Evolutionary conservation across 2,797 vertebrate genomes (phyloP), one percentile per base, ranked within the genome.

Genomic region (Zenarchopterus dispar): DNA sequence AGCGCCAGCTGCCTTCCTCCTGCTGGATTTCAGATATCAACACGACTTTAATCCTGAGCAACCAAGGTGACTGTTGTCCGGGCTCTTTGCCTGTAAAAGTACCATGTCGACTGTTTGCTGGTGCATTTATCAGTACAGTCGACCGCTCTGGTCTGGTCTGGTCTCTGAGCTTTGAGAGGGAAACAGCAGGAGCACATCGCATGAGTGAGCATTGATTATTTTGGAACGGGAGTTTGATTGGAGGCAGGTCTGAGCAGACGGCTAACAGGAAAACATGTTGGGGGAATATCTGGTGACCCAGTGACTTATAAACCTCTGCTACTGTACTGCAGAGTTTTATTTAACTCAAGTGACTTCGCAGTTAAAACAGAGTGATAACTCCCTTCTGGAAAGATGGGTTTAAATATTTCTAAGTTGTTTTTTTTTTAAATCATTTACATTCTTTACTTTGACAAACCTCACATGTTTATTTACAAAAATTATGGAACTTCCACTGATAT

Each of bases 111-210:
- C 62, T 55, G 69, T 61, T 10, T 11, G 44, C 63, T 63, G 57
- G 55, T 47, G 66, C 73, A 81, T 72, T 84, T 68, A 84, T 74
- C 81, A 48, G 73, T 63, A 48, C 65, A 71, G 62, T 46, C 26
- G n/a, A 62, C 75, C 13, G 41, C 56, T 28, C 51, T 1, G 24
- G 6, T 26, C 66, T n/a, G n/a, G n/a, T n/a, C n/a, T n/a, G n/a
- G n/a, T 43, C 62, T 28, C 41, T 6, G 45, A 62, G 70, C 63
- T 69, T 63, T 0, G 54, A 53, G 33, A 19, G 47, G 43, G 24
- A 77, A 67, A 65, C 61, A 59, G 70, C 56, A 24, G 52, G 62
- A 46, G 22, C 39, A 10, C 54, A 6, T 5, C 11, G 62, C 74
- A 49, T 36, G 62, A 65, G 51, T 50, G 80, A 80, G 68, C 70